A percentile compares a stretch with the other conserved stretches of the same genome.
Conservation (phyloP, 2,797 vertebrate species). For the Columba guinea region DNA sequence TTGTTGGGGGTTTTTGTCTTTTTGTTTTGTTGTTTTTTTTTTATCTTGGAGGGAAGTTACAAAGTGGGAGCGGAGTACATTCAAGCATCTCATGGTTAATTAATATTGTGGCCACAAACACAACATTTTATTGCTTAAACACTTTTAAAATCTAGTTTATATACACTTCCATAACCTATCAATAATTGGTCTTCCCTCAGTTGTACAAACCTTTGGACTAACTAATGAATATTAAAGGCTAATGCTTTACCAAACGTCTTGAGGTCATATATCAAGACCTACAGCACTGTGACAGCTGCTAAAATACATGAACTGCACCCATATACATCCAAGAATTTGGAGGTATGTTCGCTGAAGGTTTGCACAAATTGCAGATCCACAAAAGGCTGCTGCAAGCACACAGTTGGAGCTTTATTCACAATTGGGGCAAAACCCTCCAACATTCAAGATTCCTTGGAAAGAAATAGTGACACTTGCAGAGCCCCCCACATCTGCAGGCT, state of each 20-base stretch:
- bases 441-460: background rate
- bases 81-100: background rate
- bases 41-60: background rate
- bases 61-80: background rate
- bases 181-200: background rate
- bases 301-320: accelerated
- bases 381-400: background rate
- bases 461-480: background rate
- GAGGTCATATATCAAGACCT: background rate
- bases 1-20: no score
- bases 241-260: background rate
- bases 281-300: background rate
- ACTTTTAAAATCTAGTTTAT: background rate
- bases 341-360: background rate
- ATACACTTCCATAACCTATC: background rate
- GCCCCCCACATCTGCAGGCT: background rate
- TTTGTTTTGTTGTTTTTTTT: background rate
- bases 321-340: accelerated
- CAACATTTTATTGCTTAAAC: background rate
- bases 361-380: background rate
- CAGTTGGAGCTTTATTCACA: background rate
- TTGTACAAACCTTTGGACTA: background rate
- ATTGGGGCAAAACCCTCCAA: background rate
- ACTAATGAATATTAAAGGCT: background rate
- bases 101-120: background rate